Conservation (phyloP, 2,888 invertebrate species). For the Tryphoninae sp. region DNA sequence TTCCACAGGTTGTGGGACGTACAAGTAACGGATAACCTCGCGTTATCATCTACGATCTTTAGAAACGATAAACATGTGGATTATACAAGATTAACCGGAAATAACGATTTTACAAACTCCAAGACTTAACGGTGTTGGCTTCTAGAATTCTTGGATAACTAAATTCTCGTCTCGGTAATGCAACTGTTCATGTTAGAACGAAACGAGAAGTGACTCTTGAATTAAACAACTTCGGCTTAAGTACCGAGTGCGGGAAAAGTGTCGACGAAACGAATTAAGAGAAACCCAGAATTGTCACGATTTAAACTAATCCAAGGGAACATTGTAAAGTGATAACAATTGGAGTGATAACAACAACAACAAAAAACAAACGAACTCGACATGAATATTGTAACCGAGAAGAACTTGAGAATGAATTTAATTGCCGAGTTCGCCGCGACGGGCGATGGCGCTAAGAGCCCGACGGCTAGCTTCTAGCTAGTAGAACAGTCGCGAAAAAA, state of each 20-base stretch:
- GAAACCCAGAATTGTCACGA: neutral
- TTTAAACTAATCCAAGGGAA: slow-evolving; percentile 43
- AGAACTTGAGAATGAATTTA: slow-evolving; percentile 18
- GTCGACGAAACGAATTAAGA: slow-evolving; percentile 29
- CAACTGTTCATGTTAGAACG: slow-evolving; percentile 4
- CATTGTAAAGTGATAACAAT: slow-evolving; percentile 51
- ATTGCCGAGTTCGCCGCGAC: slow-evolving; percentile 21
- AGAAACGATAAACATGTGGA: slow-evolving; percentile 23
- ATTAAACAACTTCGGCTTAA: slow-evolving; percentile 18
- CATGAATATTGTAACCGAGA: slow-evolving; percentile 5
- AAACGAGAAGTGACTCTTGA: slow-evolving; percentile 41
- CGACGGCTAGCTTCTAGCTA: slow-evolving; percentile 55
- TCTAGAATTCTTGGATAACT: neutral
- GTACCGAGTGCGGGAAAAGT: slow-evolving; percentile 61
- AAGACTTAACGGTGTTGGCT: neutral
- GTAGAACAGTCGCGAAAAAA: slow-evolving; percentile 37
- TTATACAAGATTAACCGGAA: slow-evolving; percentile 38
- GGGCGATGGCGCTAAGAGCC: slow-evolving; percentile 28
- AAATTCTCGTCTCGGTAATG: slow-evolving; percentile 14
- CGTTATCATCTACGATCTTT: neutral
- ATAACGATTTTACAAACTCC: slow-evolving; percentile 16
- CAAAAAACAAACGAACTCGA: slow-evolving; percentile 34
- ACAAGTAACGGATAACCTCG: slow-evolving; percentile 10
- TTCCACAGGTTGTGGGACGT: neutral
- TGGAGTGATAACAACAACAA: slow-evolving; percentile 38